Base-by-base conservation (phyloP, 53 echinoderm and acorn worm genomes). In the Astropecten irregularis region DNA sequence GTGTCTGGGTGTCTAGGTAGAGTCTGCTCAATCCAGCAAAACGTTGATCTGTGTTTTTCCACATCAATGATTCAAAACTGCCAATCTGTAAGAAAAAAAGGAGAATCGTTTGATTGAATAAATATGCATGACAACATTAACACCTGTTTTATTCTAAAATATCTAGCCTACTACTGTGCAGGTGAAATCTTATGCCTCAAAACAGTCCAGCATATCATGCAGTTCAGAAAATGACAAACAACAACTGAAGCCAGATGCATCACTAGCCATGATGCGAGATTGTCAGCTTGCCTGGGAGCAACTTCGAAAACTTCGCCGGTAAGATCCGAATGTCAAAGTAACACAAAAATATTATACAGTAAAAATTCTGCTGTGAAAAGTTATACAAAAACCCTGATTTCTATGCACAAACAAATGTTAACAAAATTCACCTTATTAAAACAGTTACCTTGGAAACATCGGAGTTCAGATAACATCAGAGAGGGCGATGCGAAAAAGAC, bases 191-290 rank as follows among this genome's bases (percentile, higher is more conserved):
- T 11, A n/a, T n/a, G n/a, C n/a, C n/a, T n/a, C 42, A 42, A 5
- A 5, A 42, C 5, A 66, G 37, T 66, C 54, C 54, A 2, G 23
- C 54, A 7, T 54, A 22, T 54, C 38, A 8, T 11, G 38, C 38
- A 21, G 54, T 54, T 8, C 54, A 54, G 2, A 54, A 8, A 18
- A 8, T 54, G 16, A 2, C 20, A 1, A 54, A 54, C 1, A 54
- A 7, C 20, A 18, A 2, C 8, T 1, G 21, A 54, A 54, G 3
- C 40, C 20, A 15, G 66, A 40, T 2, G 19, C 40, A 3, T 66
- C 66, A 16, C 32, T 40, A n/a, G 66, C 66, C 19, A 66, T 66
- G 66, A 66, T 66, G 66, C 37, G 66, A 66, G 66, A 66, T 32
- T 66, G 66, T 27, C 66, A 66, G 20, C 20, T 66, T 15, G 66